Conservation (phyloP, 37 sponge, comb jelly and placozoan genomes). For the Beroe forskalii region DNA sequence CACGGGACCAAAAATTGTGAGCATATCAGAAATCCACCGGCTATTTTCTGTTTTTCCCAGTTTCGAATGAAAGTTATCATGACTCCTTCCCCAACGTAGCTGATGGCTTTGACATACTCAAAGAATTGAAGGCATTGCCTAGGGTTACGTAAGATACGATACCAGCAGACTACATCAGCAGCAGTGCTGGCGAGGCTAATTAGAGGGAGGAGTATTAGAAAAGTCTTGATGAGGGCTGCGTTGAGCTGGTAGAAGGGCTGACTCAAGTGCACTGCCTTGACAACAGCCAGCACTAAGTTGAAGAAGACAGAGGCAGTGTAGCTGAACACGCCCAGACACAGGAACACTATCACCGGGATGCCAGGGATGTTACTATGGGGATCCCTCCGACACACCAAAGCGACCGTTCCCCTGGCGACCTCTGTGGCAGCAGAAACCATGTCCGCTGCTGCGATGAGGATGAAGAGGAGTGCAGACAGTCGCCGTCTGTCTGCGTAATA, state of each 20-base stretch:
- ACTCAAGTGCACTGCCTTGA: neutral
- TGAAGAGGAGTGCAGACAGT: neutral
- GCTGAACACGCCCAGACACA: neutral
- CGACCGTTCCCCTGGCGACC: neutral
- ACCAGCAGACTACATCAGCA: neutral
- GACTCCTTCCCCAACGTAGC: neutral
- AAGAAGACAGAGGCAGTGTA: neutral
- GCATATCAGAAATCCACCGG: neutral
- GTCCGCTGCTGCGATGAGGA: neutral
- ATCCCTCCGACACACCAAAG: neutral
- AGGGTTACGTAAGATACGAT: neutral
- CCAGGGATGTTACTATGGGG: neutral
- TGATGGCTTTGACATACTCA: neutral
- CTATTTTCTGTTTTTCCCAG: neutral
- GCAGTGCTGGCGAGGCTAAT: neutral
- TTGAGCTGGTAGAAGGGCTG: neutral
- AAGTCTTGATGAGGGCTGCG: neutral
- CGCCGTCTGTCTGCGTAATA: constrained; percentile 2
- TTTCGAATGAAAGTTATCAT: neutral
- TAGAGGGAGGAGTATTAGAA: neutral
- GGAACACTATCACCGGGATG: neutral
- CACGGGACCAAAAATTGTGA: neutral
- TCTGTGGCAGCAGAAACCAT: neutral
- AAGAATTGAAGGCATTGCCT: neutral
- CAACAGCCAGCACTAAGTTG: neutral